Base-by-base conservation (phyloP, 2,888 invertebrate species). In the Clusia tigrina region DNA sequence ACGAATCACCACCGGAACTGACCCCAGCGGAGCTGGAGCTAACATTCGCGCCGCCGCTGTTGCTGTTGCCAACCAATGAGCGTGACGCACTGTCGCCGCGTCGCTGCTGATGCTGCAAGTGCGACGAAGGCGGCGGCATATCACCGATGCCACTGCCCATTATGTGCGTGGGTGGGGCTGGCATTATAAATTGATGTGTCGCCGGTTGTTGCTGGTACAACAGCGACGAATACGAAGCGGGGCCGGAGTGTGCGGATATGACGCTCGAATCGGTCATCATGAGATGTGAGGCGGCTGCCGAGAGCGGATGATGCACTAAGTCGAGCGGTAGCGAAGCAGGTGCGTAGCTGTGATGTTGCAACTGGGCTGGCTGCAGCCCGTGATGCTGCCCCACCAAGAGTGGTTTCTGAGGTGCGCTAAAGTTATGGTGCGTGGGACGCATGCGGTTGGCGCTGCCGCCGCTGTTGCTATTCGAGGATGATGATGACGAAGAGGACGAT, bases 1-100 rank as follows among this genome's bases (percentile, higher is more conserved):
- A 91, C 73, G 90, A 90, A 71, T 81, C 79, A 25, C 78, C 70
- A 66, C 73, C 70, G 37, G 66, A 67, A 62, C 66, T 65, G 42
- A 64, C 62, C n/a, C 66, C 66, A 57, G 65, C 66, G 23, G 63
- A 67, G 58, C 64, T 69, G 22, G 67, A 68, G 54, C 60, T 62
- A 20, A 58, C 67, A 51, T 64, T 62, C 48, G 52, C 42, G 58
- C 25, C 69, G 57, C 74, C 76, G 64, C 75, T 77, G 32, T 26
- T 55, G 56, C 48, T 66, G 42, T 38, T 65, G 48, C 65, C 63
- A 65, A 63, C 62, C 2, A 56, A 53, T 20, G 38, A 38, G 37
- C 68, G 63, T 10, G 58, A 52, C 18, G 54, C 25, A 38, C 46
- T 62, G 48, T 57, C 56, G 52, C 26, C 48, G n/a, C 64, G 67